phyloP scores from a whole-genome alignment of 2,888 invertebrate genomes.

The Entomobrya proxima region DNA sequence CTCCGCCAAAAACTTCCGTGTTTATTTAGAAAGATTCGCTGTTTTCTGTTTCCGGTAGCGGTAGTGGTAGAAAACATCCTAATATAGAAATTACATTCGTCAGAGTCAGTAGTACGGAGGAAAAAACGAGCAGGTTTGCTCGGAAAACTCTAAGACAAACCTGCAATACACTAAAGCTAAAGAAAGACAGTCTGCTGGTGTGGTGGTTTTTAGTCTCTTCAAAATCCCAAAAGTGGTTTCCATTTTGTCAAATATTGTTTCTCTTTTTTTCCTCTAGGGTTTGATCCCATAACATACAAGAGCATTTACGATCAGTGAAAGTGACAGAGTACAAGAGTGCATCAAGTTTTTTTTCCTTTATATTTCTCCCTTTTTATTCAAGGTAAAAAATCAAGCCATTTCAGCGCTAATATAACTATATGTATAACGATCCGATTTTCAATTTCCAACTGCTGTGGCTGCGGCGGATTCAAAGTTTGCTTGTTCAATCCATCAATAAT shows the following conservation, averaged over 20 bases:
- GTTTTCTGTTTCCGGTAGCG: conserved; percentile 6
- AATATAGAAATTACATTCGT: no score
- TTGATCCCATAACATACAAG: conserved; percentile 13
- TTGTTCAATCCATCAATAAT: conserved; percentile 36
- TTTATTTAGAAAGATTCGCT: not conserved
- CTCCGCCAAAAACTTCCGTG: conserved; percentile 17
- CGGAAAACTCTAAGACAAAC: not conserved
- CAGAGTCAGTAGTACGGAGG: no score
- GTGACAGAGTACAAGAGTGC: conserved; percentile 33
- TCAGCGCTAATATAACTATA: not conserved
- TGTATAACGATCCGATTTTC: no score
- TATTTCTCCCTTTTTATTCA: not conserved
- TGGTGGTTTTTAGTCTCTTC: conserved; percentile 12
- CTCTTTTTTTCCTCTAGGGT: conserved; percentile 16
- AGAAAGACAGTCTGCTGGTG: not conserved
- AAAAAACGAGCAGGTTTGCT: not conserved
- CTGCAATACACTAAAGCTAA: not conserved
- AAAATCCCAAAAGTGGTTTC: conserved; percentile 42
- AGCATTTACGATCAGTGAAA: conserved; percentile 8
- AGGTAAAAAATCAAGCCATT: not conserved
- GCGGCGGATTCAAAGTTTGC: conserved; percentile 28
- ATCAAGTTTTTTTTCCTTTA: not conserved
- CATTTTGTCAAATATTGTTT: conserved; percentile 49
- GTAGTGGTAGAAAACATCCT: no score
- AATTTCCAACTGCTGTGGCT: not conserved